Conservation (phyloP, 2,113 vertebrate species). For the Parus major region DNA sequence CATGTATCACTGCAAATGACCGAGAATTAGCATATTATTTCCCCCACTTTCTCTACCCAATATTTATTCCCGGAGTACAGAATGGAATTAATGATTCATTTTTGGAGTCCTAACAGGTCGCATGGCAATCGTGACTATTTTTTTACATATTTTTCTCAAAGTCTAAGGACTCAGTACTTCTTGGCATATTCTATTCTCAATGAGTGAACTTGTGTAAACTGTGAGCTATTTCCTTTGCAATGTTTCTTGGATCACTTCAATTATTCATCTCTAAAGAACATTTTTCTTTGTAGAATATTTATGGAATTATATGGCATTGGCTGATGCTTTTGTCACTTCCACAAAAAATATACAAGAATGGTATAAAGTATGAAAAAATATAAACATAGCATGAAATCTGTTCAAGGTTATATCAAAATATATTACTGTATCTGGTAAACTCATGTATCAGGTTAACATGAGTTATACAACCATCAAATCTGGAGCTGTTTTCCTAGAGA, state of each 20-base stretch:
- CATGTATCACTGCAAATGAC: background rate
- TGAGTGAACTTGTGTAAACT: background rate
- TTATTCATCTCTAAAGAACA: background rate
- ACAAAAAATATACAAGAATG: background rate
- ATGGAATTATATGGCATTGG: background rate
- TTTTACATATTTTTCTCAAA: background rate
- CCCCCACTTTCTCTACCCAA: rapidly evolving
- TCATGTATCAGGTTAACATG: background rate
- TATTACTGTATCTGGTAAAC: background rate
- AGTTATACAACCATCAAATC: background rate
- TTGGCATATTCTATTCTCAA: background rate
- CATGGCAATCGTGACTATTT: background rate
- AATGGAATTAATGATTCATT: background rate
- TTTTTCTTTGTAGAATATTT: background rate
- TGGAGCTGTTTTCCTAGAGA: background rate
- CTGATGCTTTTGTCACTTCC: background rate
- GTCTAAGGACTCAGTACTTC: background rate
- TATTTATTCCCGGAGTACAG: background rate
- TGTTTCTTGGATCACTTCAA: background rate
- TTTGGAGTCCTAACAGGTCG: background rate
- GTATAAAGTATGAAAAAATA: background rate
- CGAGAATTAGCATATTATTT: background rate
- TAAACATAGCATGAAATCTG: background rate
- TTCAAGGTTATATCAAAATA: background rate
- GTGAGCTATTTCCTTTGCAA: background rate